Conservation (phyloP, 2,113 vertebrate genomes). For the Centropus unirufus region DNA sequence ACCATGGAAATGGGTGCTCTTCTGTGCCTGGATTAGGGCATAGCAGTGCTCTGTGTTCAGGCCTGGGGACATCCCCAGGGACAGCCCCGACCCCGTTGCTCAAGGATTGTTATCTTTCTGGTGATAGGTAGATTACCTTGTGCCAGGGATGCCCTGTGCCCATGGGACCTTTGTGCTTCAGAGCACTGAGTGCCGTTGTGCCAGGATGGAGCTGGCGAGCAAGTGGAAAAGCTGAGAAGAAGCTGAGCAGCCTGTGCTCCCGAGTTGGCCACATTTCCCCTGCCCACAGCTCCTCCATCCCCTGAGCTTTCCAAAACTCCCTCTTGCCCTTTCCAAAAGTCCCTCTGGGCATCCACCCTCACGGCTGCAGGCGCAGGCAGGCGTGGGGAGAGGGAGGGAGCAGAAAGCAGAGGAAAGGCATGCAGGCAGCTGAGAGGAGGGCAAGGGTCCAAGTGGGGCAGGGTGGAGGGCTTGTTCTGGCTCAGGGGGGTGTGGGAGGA, state of each 20-base stretch:
- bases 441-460: background rate
- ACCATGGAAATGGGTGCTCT: background rate
- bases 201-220: background rate
- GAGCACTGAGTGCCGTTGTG: background rate
- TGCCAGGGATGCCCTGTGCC: background rate
- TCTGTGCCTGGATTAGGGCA: background rate
- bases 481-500: background rate
- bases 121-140: background rate
- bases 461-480: background rate
- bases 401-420: background rate
- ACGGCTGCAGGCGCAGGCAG: background rate
- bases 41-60: background rate
- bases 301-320: background rate
- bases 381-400: background rate
- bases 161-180: background rate
- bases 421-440: background rate
- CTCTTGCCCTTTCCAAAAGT: background rate
- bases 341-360: background rate
- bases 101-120: background rate
- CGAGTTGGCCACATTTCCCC: background rate
- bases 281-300: background rate
- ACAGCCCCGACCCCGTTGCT: background rate
- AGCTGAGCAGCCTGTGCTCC: background rate
- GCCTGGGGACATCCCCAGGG: background rate
- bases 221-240: background rate